These are phyloP conservation scores for Diplodus puntazzo DNA, from an alignment of 2,797 vertebrate species.

Conservation along the genomic window DNA sequence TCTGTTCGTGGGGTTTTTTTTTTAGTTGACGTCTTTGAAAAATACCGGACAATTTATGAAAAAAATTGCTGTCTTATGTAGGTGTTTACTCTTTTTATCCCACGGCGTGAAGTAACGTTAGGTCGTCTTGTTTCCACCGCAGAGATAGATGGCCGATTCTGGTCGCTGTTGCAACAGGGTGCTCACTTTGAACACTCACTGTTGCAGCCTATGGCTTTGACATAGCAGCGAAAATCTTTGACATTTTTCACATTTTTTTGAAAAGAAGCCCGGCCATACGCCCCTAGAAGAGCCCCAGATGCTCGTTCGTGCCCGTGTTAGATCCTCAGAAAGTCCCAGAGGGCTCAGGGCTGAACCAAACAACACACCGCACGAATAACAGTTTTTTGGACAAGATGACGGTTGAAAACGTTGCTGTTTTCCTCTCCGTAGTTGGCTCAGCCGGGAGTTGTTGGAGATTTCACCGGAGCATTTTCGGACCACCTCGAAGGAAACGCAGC, in stretches of 20 bases:
- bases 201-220: constrained; percentile 82
- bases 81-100: constrained; percentile 51
- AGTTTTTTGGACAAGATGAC: constrained; percentile 89
- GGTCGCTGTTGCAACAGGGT: constrained; percentile 85
- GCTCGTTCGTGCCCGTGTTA: constrained; percentile 64
- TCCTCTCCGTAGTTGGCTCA: constrained; percentile 90
- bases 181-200: constrained; percentile 88
- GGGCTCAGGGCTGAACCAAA: constrained; percentile 59
- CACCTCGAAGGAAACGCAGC: constrained; percentile 90
- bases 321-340: constrained; percentile 50
- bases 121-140: constrained; percentile 67
- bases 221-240: constrained; percentile 85
- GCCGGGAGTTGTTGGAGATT: constrained; percentile 92
- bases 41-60: constrained; percentile 52
- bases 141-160: constrained; percentile 71
- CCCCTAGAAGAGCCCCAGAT: constrained; percentile 72
- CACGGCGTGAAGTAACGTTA: constrained; percentile 60
- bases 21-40: constrained; percentile 54
- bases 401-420: constrained; percentile 87
- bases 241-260: constrained; percentile 90
- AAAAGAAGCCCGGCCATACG: constrained; percentile 83
- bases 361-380: constrained; percentile 52
- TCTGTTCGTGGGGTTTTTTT: constrained; percentile 58
- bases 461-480: constrained; percentile 92
- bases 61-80: constrained; percentile 48